Base-by-base conservation (phyloP, 2,888 invertebrate genomes). In the Hartigia nigra region DNA sequence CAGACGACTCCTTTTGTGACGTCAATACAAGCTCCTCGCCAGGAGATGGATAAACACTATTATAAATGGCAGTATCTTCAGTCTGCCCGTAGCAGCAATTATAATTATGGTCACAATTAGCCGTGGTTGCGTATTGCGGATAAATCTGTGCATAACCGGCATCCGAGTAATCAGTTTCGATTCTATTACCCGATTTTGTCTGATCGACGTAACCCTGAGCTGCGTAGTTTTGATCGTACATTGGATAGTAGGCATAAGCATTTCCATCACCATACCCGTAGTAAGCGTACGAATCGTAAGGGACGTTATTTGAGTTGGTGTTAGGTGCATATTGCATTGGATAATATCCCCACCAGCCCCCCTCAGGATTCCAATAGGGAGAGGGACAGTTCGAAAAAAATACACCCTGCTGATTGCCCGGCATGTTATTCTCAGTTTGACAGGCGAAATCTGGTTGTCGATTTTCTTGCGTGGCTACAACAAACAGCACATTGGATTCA, bases 401-500 rank as follows among this genome's bases (percentile, higher is more conserved):
- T 83, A 89, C 77, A 85, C 84, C 86, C 84, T 90, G 88, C 87
- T 90, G 91, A 89, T 89, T 89, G 86, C 85, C 88, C 86, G 87
- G 87, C 85, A 88, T 85, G 87, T 85, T 88, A 90, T 84, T 89
- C 86, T 88, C 88, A 81, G 85, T 88, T 87, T 86, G 87, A 86
- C 86, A 87, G 89, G 86, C 86, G 88, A 86, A 87, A 89, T 87
- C 86, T 83, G 76, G 78, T 89, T 88, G 90, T 86, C 86, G 88
- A 89, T 89, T 89, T 87, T 91, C 91, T 86, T 84, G 88, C 86
- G 86, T 88, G 86, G 90, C 91, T 91, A 91, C 88, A 91, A 91
- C 90, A 91, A 89, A 91, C 90, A 90, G 89, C 90, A 91, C 86
- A 91, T 87, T 88, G 86, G 88, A 89, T 90, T 89, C 90, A 89